These are phyloP conservation scores for Drosophila affinis DNA, from an alignment of 2,888 invertebrate genomes.

Conservation along the genomic window DNA sequence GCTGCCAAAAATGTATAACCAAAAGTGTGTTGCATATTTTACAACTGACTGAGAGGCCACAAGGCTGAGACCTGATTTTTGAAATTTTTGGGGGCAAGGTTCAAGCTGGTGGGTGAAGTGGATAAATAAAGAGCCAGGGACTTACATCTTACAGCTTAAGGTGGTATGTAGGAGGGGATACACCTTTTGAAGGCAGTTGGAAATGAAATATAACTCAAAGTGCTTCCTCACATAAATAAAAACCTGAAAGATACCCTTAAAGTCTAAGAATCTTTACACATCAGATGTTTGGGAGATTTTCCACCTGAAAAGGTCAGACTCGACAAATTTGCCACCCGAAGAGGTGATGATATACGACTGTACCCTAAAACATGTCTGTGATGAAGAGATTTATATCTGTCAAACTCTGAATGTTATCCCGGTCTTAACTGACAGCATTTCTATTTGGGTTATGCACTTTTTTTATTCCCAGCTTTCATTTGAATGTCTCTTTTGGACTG, in stretches of 20 bases:
- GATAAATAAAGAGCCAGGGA: background rate
- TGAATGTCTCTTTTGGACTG: background rate
- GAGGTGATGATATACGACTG: too few relatives aligned
- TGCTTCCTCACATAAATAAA: background rate
- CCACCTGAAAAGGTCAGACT: too few relatives aligned
- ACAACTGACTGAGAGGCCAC: constrained; percentile 15
- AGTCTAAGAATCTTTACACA: too few relatives aligned
- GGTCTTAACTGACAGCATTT: background rate
- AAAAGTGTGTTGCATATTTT: constrained; percentile 66
- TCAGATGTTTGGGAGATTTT: too few relatives aligned
- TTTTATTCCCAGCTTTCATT: background rate
- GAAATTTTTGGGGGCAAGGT: constrained; percentile 1
- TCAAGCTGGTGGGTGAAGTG: background rate
- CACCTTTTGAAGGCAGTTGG: background rate
- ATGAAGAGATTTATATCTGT: background rate
- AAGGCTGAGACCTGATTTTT: background rate
- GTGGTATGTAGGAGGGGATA: background rate
- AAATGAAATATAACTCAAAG: background rate
- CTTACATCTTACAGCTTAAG: background rate
- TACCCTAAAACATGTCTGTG: too few relatives aligned
- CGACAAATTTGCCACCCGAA: too few relatives aligned
- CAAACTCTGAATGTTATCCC: background rate
- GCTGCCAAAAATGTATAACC: constrained; percentile 57
- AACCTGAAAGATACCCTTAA: background rate
- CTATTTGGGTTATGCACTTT: background rate